Percentiles rank a stretch among this genome's conserved stretches.
These are phyloP conservation scores for Epizoanthus rinbou DNA, from an alignment of 92 coral and sea anemone species.

Conservation along the genomic window DNA sequence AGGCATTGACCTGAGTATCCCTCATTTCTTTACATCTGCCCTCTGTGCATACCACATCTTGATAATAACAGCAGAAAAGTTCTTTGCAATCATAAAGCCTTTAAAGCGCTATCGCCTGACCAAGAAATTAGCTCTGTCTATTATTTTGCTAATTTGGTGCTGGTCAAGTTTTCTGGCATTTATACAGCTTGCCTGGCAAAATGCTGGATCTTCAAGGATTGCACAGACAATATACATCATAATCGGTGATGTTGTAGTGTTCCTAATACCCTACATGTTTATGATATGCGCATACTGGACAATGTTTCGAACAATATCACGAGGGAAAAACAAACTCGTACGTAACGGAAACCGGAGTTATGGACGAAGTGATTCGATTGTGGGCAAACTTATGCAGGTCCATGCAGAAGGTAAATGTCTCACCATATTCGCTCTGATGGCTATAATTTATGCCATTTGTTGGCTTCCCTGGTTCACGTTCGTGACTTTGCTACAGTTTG, in stretches of 20 bases:
- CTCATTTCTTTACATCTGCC: slow-evolving; percentile 25
- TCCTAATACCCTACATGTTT: slow-evolving; percentile 22
- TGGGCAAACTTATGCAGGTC: slow-evolving; percentile 1
- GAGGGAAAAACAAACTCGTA: slow-evolving; percentile 9
- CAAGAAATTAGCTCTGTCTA: slow-evolving; percentile 17
- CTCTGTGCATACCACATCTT: slow-evolving; percentile 39
- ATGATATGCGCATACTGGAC: slow-evolving; percentile 45
- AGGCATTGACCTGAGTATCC: background rate
- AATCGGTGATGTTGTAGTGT: slow-evolving; percentile 2
- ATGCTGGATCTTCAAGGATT: background rate
- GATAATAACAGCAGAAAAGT: slow-evolving; percentile 37
- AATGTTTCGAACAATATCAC: slow-evolving; percentile 36
- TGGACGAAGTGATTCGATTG: background rate
- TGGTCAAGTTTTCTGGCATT: slow-evolving; percentile 26
- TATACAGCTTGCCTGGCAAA: slow-evolving; percentile 38
- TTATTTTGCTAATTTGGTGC: slow-evolving; percentile 12
- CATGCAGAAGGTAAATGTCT: slow-evolving; percentile 32
- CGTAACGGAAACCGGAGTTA: slow-evolving; percentile 3
- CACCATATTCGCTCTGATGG: slow-evolving; percentile 33
- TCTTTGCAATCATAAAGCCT: slow-evolving; percentile 30
- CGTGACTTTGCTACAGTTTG: slow-evolving; percentile 1
- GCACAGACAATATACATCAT: slow-evolving; percentile 20
- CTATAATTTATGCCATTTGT: slow-evolving; percentile 29
- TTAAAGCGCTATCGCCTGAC: slow-evolving; percentile 18
- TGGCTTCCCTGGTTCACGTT: slow-evolving; percentile 36